phyloP scores from a whole-genome alignment of 2,888 invertebrate species.

The Exocentrus adspersus region DNA sequence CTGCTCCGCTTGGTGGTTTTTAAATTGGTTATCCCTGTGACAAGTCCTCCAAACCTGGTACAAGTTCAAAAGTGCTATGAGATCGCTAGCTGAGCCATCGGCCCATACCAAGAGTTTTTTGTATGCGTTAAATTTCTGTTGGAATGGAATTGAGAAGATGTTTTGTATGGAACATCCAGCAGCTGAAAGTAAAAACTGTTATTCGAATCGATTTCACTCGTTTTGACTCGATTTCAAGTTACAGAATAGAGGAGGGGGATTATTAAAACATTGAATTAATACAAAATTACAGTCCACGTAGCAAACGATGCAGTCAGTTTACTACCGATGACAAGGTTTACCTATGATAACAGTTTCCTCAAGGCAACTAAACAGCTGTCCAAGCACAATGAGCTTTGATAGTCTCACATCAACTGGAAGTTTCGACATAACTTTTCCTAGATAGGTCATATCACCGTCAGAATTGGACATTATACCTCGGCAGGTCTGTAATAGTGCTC shows the following conservation, averaged over 20 bases:
- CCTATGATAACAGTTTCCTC: conserved; percentile 88
- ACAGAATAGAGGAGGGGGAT: too few species aligned
- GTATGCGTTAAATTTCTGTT: conserved; percentile 75
- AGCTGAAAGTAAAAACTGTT: conserved; percentile 65
- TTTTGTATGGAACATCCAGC: conserved; percentile 85
- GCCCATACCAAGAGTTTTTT: conserved; percentile 84
- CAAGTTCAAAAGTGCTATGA: conserved; percentile 82
- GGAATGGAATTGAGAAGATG: conserved; percentile 80
- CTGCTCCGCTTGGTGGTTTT: conserved; percentile 40
- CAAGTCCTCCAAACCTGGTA: conserved; percentile 77
- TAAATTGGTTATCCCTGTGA: conserved; percentile 51
- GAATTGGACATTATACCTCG: conserved; percentile 54
- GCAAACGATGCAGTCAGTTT: too few species aligned
- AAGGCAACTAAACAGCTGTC: conserved; percentile 85
- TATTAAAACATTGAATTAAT: too few species aligned
- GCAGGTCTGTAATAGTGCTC: conserved; percentile 76
- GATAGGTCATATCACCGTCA: conserved; percentile 89
- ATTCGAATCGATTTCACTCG: too few species aligned
- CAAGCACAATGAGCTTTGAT: conserved; percentile 86
- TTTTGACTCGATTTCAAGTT: too few species aligned
- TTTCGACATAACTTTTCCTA: conserved; percentile 84
- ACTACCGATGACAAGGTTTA: conserved; percentile 53
- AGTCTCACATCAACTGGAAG: conserved; percentile 86
- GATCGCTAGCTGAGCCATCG: conserved; percentile 84
- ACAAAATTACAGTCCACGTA: too few species aligned